A percentile compares a stretch with the other conserved stretches of the same genome.
Conservation (phyloP, 2,888 invertebrate genomes). For the Idaea dimidiata region DNA sequence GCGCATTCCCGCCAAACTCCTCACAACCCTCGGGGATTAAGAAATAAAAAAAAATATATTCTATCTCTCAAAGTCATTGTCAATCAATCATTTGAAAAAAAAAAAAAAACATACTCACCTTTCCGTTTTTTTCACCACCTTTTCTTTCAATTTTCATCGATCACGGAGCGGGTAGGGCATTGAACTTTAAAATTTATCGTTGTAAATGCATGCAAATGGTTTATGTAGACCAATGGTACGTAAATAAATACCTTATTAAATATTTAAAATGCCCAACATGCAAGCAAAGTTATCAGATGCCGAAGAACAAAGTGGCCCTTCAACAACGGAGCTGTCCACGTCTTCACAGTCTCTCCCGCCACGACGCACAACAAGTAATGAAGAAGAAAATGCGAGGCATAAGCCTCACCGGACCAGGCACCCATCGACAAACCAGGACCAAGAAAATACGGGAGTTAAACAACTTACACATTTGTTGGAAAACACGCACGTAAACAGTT, state of each 20-base stretch:
- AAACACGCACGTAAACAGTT: conserved; percentile 32
- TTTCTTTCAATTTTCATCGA: conserved; percentile 6
- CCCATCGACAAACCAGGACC: conserved; percentile 2
- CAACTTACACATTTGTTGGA: conserved; percentile 8
- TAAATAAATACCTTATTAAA: conserved; percentile 9
- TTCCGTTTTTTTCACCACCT: conserved; percentile 4
- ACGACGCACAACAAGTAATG: conserved; percentile 38
- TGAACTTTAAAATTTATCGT: conserved; percentile 22
- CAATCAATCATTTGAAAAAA: neutral
- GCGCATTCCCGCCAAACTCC: too few species aligned
- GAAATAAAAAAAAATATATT: neutral
- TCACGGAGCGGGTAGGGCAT: conserved; percentile 15
- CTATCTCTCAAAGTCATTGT: neutral
- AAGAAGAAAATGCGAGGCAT: conserved; percentile 33
- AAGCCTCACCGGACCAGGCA: conserved; percentile 4
- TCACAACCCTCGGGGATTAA: too few species aligned
- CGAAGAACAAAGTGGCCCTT: conserved; percentile 41
- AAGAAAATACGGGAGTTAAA: neutral
- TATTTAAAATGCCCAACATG: conserved; percentile 42
- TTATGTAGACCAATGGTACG: conserved; percentile 7
- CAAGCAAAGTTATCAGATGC: conserved; percentile 41
- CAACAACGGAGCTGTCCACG: conserved; percentile 44
- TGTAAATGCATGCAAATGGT: conserved; percentile 8
- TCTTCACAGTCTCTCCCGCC: conserved; percentile 41
- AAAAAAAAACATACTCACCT: neutral